Base-by-base conservation (phyloP, 2,797 vertebrate genomes). In the Lateolabrax maculatus region DNA sequence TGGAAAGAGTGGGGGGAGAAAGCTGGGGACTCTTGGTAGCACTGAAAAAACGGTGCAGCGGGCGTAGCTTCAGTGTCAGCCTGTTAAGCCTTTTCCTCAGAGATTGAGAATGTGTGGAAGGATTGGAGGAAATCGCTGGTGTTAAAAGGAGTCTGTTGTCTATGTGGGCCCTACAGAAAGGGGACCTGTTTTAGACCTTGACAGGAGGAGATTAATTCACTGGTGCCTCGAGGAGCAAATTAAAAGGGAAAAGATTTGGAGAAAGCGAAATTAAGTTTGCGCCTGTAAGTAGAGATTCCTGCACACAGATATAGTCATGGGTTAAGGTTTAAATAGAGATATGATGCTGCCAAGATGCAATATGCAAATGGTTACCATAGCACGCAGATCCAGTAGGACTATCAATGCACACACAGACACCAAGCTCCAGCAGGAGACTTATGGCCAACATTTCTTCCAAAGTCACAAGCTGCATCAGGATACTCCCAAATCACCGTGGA, bases 401-500 rank as follows among this genome's bases (percentile, higher is more conserved):
- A 71, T 67, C 37, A 77, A 63, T 75, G 72, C 56, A 64, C 55
- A 66, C 56, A 75, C 29, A 49, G 78, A 81, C 51, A 61, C 53
- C 23, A 9, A 78, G 53, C 37, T 67, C 48, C 23, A 11, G 61
- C 63, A 51, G 41, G 56, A 87, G 72, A 86, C 29, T 58, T 64
- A 68, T 34, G 36, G 58, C 53, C 52, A 21, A 39, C 37, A 29
- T 77, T 71, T 80, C 51, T 68, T 69, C 37, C 80, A 70, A 77
- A 73, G 84, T 84, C 72, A 87, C 41, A 37, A 27, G 80, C 62
- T 46, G 60, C 77, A 82, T 85, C 77, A 81, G 27, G 73, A 72
- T 69, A 53, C 79, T 90, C 66, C 27, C 44, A 43, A 12, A 78
- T 93, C 72, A 5, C 81, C 69, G 67, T 83, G 76, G 91, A 80